phyloP scores from a whole-genome alignment of 2,888 invertebrate genomes.

The Thecocarcelia acutangulata region DNA sequence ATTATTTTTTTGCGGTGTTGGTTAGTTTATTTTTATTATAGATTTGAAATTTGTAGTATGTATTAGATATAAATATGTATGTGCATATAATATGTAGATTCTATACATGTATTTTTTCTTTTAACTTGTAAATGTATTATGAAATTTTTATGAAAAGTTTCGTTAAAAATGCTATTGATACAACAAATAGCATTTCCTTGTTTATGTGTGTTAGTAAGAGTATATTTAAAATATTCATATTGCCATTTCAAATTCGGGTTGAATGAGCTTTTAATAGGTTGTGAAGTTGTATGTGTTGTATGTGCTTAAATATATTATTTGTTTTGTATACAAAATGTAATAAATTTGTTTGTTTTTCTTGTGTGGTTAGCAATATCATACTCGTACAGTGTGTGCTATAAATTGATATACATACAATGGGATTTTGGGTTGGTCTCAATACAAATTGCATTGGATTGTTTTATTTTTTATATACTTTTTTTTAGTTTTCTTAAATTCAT shows the following conservation, averaged over 20 bases:
- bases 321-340: background rate
- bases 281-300: constrained; percentile 10
- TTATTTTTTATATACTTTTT: background rate
- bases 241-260: constrained; percentile 72
- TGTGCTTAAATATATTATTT: background rate
- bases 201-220: constrained; percentile 14
- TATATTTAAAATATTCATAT: constrained; percentile 48
- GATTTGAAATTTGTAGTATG: no score
- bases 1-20: constrained; percentile 12
- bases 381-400: constrained; percentile 27
- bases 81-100: constrained; percentile 1
- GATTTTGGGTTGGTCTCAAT: constrained; percentile 61
- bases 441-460: constrained; percentile 45
- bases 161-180: background rate
- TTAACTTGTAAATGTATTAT: constrained; percentile 15
- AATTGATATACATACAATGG: constrained; percentile 59
- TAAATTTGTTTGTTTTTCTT: background rate
- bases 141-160: constrained; percentile 38
- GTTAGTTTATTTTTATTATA: constrained; percentile 1
- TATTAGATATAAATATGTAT: no score
- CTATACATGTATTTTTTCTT: constrained; percentile 7
- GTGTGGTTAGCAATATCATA: constrained; percentile 17
- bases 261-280: constrained; percentile 70
- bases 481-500: constrained; percentile 1
- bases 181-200: background rate